A percentile compares a stretch with the other conserved stretches of the same genome.
Conservation (phyloP, 2,797 vertebrate species). For the Momotus momota region DNA sequence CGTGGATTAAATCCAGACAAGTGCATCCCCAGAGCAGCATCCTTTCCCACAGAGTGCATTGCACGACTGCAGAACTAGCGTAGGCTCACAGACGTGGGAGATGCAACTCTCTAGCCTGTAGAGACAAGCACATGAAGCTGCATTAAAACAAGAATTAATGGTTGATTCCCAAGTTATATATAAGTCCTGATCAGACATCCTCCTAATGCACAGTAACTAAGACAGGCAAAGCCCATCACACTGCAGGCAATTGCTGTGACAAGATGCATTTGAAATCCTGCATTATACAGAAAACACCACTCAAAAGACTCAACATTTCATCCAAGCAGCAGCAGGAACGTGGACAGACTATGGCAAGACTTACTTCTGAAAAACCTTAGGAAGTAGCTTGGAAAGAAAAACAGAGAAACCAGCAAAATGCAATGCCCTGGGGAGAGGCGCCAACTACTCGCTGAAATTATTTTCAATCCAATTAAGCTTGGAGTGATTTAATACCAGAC, state of each 20-base stretch:
- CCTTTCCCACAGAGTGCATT: not conserved
- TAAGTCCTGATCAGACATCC: not conserved
- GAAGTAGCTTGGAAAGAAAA: slow-evolving; percentile 34
- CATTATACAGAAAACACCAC: not conserved
- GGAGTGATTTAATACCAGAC: slow-evolving; percentile 66
- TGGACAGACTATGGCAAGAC: not conserved
- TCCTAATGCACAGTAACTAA: not conserved
- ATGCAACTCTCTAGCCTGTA: not conserved
- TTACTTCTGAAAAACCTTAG: not conserved
- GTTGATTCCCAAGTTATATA: not conserved
- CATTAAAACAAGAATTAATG: not conserved
- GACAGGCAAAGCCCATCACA: not conserved
- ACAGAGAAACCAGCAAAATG: slow-evolving; percentile 2
- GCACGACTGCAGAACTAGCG: not conserved
- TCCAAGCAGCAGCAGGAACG: not conserved
- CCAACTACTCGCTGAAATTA: slow-evolving; percentile 48
- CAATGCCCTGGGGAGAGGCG: not conserved
- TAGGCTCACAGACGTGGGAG: not conserved
- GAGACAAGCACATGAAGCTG: not conserved
- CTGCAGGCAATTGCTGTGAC: not conserved
- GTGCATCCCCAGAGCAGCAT: not conserved
- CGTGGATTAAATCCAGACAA: not conserved
- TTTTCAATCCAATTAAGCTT: slow-evolving; percentile 53
- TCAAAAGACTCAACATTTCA: not conserved
- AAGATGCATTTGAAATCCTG: not conserved